These are phyloP conservation scores for Coccyzus lansbergi DNA, from an alignment of 2,797 vertebrate species.

Conservation along the genomic window DNA sequence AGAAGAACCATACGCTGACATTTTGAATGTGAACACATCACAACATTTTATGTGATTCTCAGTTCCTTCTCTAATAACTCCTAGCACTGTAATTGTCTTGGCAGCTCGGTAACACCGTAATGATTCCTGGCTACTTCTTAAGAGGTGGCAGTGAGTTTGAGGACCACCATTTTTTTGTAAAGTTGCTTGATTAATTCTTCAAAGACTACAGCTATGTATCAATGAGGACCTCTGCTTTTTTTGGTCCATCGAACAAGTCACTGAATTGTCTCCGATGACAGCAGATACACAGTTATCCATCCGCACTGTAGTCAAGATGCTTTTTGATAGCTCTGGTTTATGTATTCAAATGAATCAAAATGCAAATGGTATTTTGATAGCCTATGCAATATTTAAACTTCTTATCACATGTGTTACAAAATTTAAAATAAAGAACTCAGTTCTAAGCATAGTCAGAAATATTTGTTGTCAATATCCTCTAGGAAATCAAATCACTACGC, in stretches of 20 bases:
- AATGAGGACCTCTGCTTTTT: neutral
- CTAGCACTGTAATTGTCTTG: neutral
- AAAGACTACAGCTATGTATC: neutral
- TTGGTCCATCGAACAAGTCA: neutral
- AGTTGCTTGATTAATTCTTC: neutral
- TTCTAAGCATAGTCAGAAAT: neutral
- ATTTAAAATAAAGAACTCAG: neutral
- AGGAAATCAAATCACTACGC: neutral
- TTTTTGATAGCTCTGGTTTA: neutral
- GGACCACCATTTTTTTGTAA: neutral
- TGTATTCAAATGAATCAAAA: neutral
- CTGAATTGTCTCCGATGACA: neutral
- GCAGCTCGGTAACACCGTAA: neutral
- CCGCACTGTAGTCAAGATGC: neutral
- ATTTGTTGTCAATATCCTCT: neutral
- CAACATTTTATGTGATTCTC: neutral
- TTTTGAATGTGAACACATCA: neutral
- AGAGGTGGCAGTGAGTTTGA: neutral
- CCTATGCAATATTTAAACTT: neutral
- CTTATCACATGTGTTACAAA: neutral
- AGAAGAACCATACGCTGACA: neutral
- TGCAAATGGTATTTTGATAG: neutral
- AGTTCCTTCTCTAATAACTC: neutral
- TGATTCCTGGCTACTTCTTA: neutral
- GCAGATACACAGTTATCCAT: neutral